Conservation (phyloP, 2,797 vertebrate species). For the Coreius guichenoti region DNA sequence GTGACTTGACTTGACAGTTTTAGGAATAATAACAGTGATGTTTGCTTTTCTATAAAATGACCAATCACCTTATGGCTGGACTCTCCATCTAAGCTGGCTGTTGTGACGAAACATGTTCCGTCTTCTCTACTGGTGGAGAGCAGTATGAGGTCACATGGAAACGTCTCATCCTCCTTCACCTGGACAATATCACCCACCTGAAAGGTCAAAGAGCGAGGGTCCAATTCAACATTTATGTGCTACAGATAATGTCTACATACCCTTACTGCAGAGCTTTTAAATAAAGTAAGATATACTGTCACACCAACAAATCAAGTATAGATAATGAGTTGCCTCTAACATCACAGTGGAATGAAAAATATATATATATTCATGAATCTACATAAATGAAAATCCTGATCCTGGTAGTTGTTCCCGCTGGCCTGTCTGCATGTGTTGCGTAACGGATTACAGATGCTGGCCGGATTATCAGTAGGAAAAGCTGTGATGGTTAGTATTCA, state of each 20-base stretch:
- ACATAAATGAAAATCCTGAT: slow-evolving; percentile 44
- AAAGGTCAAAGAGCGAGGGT: slow-evolving; percentile 12
- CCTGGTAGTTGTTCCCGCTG: slow-evolving; percentile 39
- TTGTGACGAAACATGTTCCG: slow-evolving; percentile 95
- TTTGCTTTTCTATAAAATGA: background rate
- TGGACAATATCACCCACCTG: slow-evolving; percentile 95
- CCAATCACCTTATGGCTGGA: slow-evolving; percentile 92
- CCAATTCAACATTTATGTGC: background rate
- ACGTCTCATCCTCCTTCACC: slow-evolving; percentile 93
- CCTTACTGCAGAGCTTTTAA: background rate
- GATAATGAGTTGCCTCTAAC: background rate
- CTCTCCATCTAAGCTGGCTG: slow-evolving; percentile 95
- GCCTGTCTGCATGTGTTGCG: slow-evolving; percentile 64
- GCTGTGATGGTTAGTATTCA: slow-evolving; percentile 72
- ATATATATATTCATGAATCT: background rate
- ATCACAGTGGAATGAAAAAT: background rate
- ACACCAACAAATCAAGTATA: background rate
- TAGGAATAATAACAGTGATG: background rate
- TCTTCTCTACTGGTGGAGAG: slow-evolving; percentile 90
- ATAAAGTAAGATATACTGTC: background rate
- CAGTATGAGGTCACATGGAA: slow-evolving; percentile 95
- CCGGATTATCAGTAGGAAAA: slow-evolving; percentile 73
- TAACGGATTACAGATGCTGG: slow-evolving; percentile 76
- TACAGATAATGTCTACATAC: background rate
- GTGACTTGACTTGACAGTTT: background rate